A percentile compares a stretch with the other conserved stretches of the same genome.
Evolutionary conservation across 2,113 vertebrate species (phyloP).

Genomic region (Lampris megalopsis): DNA sequence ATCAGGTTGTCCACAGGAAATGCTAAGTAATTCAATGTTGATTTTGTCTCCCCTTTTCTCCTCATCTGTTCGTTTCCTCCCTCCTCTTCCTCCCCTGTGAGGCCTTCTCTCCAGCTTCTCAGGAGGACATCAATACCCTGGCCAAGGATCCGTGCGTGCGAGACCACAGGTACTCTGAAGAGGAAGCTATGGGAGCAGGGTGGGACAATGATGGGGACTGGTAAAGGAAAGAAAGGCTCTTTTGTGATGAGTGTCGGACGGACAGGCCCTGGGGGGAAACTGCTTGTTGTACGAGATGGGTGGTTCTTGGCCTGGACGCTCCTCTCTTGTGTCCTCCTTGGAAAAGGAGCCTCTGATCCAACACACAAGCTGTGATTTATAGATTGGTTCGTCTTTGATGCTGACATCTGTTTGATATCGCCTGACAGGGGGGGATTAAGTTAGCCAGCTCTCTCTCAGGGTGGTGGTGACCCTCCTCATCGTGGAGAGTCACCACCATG

Average conservation of each 20-base stretch:
- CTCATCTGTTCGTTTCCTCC: slow-evolving; percentile 56
- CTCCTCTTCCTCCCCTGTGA: slow-evolving; percentile 47
- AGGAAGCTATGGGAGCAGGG: slow-evolving; percentile 72
- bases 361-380: slow-evolving; percentile 80
- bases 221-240: slow-evolving; percentile 78
- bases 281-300: slow-evolving; percentile 77
- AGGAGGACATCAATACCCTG: slow-evolving; percentile 70
- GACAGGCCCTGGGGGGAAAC: slow-evolving; percentile 75
- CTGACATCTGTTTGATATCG: slow-evolving; percentile 81
- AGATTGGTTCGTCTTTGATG: slow-evolving; percentile 80
- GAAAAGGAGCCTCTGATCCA: slow-evolving; percentile 67
- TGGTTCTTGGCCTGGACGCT: slow-evolving; percentile 73
- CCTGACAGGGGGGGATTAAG: slow-evolving; percentile 72
- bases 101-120: slow-evolving; percentile 55
- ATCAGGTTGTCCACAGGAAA: slow-evolving; percentile 73
- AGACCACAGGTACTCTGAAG: slow-evolving; percentile 71
- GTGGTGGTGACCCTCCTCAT: slow-evolving; percentile 70
- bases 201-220: slow-evolving; percentile 74
- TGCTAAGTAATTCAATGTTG: slow-evolving; percentile 69
- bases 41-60: slow-evolving; percentile 49
- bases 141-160: slow-evolving; percentile 58
- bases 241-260: slow-evolving; percentile 76
- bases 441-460: slow-evolving; percentile 69
- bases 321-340: slow-evolving; percentile 74
- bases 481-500: slow-evolving; percentile 27